Evolutionary conservation across 92 coral and sea anemone species (phyloP), one percentile per base, ranked within the genome.

Genomic region (Siderastrea radians): DNA sequence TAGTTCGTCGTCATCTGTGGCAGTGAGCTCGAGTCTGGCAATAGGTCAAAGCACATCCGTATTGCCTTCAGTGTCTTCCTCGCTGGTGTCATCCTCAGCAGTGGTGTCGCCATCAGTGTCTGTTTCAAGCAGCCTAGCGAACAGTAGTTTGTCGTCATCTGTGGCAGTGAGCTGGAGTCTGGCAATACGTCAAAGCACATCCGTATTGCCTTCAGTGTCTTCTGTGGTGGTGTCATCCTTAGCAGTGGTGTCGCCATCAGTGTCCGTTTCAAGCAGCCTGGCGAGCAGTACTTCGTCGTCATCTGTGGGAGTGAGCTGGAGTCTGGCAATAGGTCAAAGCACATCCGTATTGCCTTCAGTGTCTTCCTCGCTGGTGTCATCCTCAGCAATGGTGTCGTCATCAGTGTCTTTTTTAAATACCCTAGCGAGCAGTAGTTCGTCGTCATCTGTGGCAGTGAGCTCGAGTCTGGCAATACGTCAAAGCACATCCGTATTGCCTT

Each of bases 311-410:
- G 75, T 70, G 49, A 45, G 50, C 14, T 70, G 49, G 49, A 45
- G 50, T 45, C 2, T 49, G 53, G 75, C 75, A 70, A 38, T 16
- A 49, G 53, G 15, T 49, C n/a, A 45, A 45, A 70, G 75, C 26
- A 16, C 75, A 9, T 70, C 75, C 3, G n/a, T 70, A 17, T 70
- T 49, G 49, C 47, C 45, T 19, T 70, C 75, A 70, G 75, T 49
- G 49, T 45, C 50, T 38, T 4, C 53, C 4, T 19, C 15, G 75
- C 12, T 70, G 47, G 49, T 2, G 5, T 70, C 75, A 49, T 70
- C 75, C 12, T 70, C 75, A 70, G 75, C 48, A 68, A n/a, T 46
- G 72, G 49, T 26, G 46, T 68, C 72, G 45, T n/a, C 72, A 68
- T 68, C 49, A 26, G 49, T 68, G 3, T 3, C 72, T 68, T 68